Base-by-base conservation (phyloP, 35 echinoderm and acorn worm genomes). In the Amphiura filiformis region DNA sequence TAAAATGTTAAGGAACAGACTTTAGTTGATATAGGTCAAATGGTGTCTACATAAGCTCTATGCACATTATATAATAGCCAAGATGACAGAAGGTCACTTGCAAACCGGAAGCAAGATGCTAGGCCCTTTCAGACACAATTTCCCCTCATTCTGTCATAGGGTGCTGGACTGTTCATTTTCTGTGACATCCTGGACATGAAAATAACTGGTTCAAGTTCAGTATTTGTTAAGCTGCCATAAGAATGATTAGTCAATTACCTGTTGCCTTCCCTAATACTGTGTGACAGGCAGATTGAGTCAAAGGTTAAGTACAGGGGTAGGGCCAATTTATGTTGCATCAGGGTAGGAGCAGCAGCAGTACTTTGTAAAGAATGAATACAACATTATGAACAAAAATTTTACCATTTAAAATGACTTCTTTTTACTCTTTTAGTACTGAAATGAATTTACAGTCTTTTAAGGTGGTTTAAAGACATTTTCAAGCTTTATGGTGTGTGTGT, bases 81-180 rank as follows among this genome's bases (percentile, higher is more conserved):
- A 70, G 17, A 70, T 70, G 61, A n/a, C 61, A 4, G 61, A 70
- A 70, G 61, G 61, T 70, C 28, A 70, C 7, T 18, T 11, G 2
- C 2, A 70, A n/a, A 70, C 61, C 61, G 61, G 61, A 70, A 70
- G 61, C 28, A 23, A 11, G 61, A 70, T 70, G 61, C 15, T 70
- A 70, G 61, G 61, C 61, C 61, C 61, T 15, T n/a, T 70, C 61
- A 70, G 61, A 70, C 61, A 70, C 61, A 70, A 70, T 70, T 70
- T 70, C 61, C 61, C 28, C 28, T 70, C n/a, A n/a, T n/a, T n/a
- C n/a, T n/a, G n/a, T n/a, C 7, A 7, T 52, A 52, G 28, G 7
- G 61, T 4, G 26, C 11, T 30, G 15, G 61, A 30, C 61, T 30
- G 28, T 5, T 70, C 15, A 70, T 70, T 70, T 70, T 2, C 11